These are phyloP conservation scores for Bombus waltoni DNA, from an alignment of 1,140 invertebrate genomes.

Conservation along the genomic window DNA sequence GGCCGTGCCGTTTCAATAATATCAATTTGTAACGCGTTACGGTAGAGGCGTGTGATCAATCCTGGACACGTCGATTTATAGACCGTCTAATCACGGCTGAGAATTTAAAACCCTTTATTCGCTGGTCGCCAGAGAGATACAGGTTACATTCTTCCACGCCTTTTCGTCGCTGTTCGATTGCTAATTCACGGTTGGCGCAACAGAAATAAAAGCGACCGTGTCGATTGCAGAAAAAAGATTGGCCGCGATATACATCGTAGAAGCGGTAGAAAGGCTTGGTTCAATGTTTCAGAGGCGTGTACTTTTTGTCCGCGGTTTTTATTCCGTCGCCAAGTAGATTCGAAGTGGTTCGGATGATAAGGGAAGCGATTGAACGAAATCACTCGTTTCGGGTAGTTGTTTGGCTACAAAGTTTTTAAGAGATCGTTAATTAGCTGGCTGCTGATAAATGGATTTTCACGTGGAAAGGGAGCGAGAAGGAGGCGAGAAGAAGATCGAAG, in stretches of 20 bases:
- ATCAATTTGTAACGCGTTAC: slow-evolving; percentile 35
- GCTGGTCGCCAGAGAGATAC: not conserved
- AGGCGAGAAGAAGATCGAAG: too few species aligned
- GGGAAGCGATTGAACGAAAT: not conserved
- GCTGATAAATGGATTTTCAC: too few species aligned
- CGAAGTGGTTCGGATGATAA: not conserved
- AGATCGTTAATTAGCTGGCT: too few species aligned
- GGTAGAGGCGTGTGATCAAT: not conserved
- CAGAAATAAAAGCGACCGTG: not conserved
- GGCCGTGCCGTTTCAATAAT: slow-evolving; percentile 27
- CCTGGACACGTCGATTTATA: not conserved
- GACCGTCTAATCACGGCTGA: not conserved
- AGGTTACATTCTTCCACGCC: not conserved
- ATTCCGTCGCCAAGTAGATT: not conserved
- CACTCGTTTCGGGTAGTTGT: not conserved
- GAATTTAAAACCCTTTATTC: not conserved
- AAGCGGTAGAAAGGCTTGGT: not conserved
- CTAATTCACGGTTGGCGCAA: not conserved
- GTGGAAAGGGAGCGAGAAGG: too few species aligned
- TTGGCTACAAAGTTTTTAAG: too few species aligned
- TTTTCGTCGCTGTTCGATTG: not conserved
- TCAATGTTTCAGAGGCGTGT: not conserved
- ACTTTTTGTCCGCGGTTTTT: not conserved
- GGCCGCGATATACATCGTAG: not conserved
- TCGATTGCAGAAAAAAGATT: not conserved